These are phyloP conservation scores for Amazona ochrocephala DNA, from an alignment of 2,797 vertebrate species.

Conservation along the genomic window DNA sequence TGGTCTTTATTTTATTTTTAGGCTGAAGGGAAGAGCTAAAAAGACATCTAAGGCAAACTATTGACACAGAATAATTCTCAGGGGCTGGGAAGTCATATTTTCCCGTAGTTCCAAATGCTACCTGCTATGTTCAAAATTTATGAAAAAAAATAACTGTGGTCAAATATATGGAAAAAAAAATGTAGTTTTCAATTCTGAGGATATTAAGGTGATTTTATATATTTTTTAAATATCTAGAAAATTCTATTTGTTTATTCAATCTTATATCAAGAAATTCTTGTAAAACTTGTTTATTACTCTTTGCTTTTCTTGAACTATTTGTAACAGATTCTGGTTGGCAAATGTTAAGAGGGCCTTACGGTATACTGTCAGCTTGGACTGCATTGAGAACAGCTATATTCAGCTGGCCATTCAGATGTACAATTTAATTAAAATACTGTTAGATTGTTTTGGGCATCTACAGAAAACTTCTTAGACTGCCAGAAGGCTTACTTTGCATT, in stretches of 20 bases:
- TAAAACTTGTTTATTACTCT: not conserved
- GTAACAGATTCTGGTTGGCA: not conserved
- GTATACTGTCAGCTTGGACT: not conserved
- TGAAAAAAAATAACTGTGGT: not conserved
- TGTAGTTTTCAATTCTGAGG: not conserved
- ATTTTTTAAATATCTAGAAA: not conserved
- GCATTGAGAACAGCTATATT: not conserved
- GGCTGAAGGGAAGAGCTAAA: not conserved
- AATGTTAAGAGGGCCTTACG: not conserved
- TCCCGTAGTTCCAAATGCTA: not conserved
- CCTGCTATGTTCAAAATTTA: not conserved
- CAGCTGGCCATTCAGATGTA: not conserved
- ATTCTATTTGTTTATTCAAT: not conserved
- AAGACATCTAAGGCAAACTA: not conserved
- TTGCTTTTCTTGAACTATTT: not conserved
- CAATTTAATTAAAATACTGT: not conserved
- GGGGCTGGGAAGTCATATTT: not conserved
- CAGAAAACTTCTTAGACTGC: not conserved
- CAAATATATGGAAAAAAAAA: not conserved
- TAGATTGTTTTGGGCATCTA: not conserved
- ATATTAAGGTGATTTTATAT: not conserved
- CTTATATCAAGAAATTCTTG: not conserved
- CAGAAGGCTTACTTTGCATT: not conserved
- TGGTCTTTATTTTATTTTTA: not conserved
- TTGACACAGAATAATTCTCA: not conserved